Conservation (phyloP, 92 coral and sea anemone genomes). For the Diadumene lineata region DNA sequence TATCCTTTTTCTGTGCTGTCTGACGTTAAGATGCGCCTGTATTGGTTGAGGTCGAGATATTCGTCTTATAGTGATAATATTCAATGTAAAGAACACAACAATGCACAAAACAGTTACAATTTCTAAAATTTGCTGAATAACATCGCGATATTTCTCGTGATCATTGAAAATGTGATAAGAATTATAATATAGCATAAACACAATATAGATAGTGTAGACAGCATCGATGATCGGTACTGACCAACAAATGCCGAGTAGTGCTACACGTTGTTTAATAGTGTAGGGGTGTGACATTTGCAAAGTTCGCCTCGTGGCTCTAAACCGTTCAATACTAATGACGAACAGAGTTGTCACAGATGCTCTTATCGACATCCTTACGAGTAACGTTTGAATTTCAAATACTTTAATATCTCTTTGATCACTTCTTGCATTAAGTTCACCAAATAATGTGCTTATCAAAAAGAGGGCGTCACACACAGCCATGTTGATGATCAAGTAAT, state of each 20-base stretch:
- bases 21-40: not conserved
- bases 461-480: conserved; percentile 14
- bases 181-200: no score
- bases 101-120: not conserved
- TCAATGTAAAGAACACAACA: not conserved
- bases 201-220: no score
- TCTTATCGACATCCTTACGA: not conserved
- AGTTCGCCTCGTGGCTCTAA: not conserved
- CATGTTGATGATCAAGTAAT: conserved; percentile 15
- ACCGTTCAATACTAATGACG: not conserved
- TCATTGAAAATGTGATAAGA: not conserved
- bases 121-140: no score
- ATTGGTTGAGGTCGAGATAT: not conserved
- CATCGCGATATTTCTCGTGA: not conserved
- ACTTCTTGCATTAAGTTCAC: no score
- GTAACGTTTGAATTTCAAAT: no score
- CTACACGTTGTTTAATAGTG: not conserved
- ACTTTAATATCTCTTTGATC: not conserved
- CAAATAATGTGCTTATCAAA: no score
- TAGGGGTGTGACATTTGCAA: not conserved
- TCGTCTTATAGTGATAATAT: not conserved
- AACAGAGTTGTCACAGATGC: not conserved
- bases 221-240: not conserved
- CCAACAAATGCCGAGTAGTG: not conserved
- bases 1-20: not conserved